Base-by-base conservation (phyloP, 2,888 invertebrate species). In the Heliothis peltigera region DNA sequence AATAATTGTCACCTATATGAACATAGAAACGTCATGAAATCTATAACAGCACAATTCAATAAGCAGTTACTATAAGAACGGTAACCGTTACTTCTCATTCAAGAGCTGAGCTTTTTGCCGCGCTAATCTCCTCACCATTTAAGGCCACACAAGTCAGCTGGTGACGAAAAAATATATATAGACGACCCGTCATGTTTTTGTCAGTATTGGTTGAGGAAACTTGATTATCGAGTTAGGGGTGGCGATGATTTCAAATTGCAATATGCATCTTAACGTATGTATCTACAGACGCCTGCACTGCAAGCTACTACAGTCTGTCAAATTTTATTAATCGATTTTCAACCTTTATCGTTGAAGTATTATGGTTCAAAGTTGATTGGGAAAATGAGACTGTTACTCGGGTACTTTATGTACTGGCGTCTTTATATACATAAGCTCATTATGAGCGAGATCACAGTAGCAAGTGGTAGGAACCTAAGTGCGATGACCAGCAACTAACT, bases 101-200 rank as follows among this genome's bases (percentile, higher is more conserved):
- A 66, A 43, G 44, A 46, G 21, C 52, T 51, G 12, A 51, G 51
- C n/a, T 70, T 79, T 77, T 79, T 79, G 71, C 55, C 0, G 6
- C 53, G n/a, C 54, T 67, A 72, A 71, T 71, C 62, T 63, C 32
- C 19, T 39, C 39, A 10, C 80, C 66, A 53, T 79, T 68, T 79
- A 77, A 64, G 80, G 79, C 54, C 52, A 60, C 51, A 4, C 42
- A 0, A 49, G 32, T 60, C 55, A 70, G 52, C 64, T 53, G 69
- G 66, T 79, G 79, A 80, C 77, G 64, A 76, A 60, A 59, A 62
- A 63, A 51, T 80, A 71, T 60, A 68, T 71, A 78, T 76, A 80
- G 77, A 68, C n/a, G 25, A 43, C 18, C 46, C 25, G 80, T 80
- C 70, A 74, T 57, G 65, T 61, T 77, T 64, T 73, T 70, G 52